Base-by-base conservation (phyloP, 2,113 vertebrate species). In the Trochalopteron elliotii region DNA sequence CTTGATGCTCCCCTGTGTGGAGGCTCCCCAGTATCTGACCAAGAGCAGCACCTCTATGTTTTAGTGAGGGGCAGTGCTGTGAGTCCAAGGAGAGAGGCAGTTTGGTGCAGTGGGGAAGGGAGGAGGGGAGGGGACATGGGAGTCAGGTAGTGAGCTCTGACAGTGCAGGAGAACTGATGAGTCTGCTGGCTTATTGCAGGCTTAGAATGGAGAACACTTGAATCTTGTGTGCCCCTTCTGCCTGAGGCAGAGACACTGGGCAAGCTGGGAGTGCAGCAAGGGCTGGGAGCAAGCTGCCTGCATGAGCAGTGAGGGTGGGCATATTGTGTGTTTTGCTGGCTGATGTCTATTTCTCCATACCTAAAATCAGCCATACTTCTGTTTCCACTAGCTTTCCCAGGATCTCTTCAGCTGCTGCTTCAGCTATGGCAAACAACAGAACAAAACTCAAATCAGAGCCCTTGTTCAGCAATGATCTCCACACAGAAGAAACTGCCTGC, bases 251-350 rank as follows among this genome's bases (percentile, higher is more conserved):
- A 60, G 53, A 65, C n/a, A 18, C 15, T 0, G 9, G 53, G 27
- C 7, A 5, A 49, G 12, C 0, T 61, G n/a, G 45, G 63, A 86
- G 8, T 10, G 1, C 57, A 31, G n/a, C 0, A 0, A 78, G 16
- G 75, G 27, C 71, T 57, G 55, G 75, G 25, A 25, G 3, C 35
- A 40, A 40, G 49, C 28, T 80, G 53, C 21, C 31, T 23, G 8
- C 15, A 3, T 9, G 39, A 71, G 65, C 33, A 59, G 39, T 20
- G 17, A 63, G 56, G 12, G 11, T 24, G 52, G 44, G 11, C 56
- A 30, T 12, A 5, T 1, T 1, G 4, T 2, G 1, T 42, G 17
- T 39, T 85, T 84, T 45, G 3, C 70, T 85, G 69, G 39, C 31
- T 79, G 52, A 33, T 14, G 30, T 60, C 14, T 22, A 11, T 74